phyloP scores from a whole-genome alignment of 2,888 invertebrate genomes.

The Mantis religiosa region DNA sequence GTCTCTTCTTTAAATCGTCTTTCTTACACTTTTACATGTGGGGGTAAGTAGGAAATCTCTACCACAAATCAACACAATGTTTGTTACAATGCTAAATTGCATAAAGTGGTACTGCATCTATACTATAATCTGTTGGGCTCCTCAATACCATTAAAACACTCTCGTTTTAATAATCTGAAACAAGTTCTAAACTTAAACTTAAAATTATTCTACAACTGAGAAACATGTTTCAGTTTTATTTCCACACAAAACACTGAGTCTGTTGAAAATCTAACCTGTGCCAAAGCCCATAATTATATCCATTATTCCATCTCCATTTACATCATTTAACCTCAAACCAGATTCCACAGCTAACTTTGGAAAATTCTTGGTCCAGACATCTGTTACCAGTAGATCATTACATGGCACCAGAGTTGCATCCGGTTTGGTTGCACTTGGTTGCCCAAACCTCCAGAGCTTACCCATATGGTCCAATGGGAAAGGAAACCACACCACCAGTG shows the following conservation, averaged over 20 bases:
- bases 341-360: slow-evolving; percentile 71
- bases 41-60: too few species aligned
- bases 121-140: too few species aligned
- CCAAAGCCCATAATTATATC: slow-evolving; percentile 76
- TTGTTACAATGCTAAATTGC: too few species aligned
- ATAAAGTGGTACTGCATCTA: too few species aligned
- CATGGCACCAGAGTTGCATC: slow-evolving; percentile 52
- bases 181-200: too few species aligned
- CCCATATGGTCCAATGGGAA: slow-evolving; percentile 57
- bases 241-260: neutral
- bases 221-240: neutral
- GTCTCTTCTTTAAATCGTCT: too few species aligned
- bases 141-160: too few species aligned
- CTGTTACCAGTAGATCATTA: slow-evolving; percentile 53
- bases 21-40: too few species aligned
- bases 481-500: slow-evolving; percentile 62
- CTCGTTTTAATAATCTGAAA: too few species aligned
- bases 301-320: slow-evolving; percentile 64
- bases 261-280: slow-evolving; percentile 52
- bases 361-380: slow-evolving; percentile 65
- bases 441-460: slow-evolving; percentile 50
- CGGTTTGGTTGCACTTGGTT: slow-evolving; percentile 35
- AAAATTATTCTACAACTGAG: neutral
- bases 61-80: too few species aligned
- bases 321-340: slow-evolving; percentile 64